Conservation (phyloP, 2,797 vertebrate species). For the Fratercula arctica region DNA sequence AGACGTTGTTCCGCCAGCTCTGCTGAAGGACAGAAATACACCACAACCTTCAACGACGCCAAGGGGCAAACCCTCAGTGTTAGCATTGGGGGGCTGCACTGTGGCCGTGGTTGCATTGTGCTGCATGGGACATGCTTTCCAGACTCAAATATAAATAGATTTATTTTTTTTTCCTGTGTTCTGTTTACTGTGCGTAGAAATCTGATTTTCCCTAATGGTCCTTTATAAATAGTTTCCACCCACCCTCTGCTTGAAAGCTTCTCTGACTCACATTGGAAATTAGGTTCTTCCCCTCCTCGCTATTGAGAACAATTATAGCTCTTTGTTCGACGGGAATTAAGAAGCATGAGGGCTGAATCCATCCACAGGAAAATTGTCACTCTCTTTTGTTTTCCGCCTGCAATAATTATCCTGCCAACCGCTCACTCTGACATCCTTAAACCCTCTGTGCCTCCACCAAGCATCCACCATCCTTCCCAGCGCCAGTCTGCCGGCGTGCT, state of each 20-base stretch:
- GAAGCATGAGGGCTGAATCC: constrained; percentile 68
- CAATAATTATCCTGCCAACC: constrained; percentile 64
- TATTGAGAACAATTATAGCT: constrained; percentile 72
- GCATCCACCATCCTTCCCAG: neutral
- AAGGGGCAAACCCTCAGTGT: neutral
- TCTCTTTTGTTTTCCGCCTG: constrained; percentile 65
- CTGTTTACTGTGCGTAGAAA: constrained; percentile 55
- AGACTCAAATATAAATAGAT: constrained; percentile 49
- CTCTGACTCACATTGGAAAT: constrained; percentile 70
- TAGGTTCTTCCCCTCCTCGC: constrained; percentile 65
- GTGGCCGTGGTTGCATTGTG: neutral
- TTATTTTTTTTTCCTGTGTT: constrained; percentile 22
- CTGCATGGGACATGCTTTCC: constrained; percentile 31
- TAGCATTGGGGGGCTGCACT: neutral
- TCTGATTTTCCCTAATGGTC: constrained; percentile 63
- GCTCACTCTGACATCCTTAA: constrained; percentile 45
- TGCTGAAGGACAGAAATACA: neutral
- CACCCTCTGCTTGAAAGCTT: constrained; percentile 64
- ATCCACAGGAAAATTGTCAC: constrained; percentile 67
- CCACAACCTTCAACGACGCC: neutral
- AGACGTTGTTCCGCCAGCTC: neutral
- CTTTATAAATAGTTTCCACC: constrained; percentile 70
- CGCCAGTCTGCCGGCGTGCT: neutral
- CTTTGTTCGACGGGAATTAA: constrained; percentile 71
- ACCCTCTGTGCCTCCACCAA: neutral